Evolutionary conservation across 2,797 vertebrate species (phyloP).

Genomic region (Meda fulgida): DNA sequence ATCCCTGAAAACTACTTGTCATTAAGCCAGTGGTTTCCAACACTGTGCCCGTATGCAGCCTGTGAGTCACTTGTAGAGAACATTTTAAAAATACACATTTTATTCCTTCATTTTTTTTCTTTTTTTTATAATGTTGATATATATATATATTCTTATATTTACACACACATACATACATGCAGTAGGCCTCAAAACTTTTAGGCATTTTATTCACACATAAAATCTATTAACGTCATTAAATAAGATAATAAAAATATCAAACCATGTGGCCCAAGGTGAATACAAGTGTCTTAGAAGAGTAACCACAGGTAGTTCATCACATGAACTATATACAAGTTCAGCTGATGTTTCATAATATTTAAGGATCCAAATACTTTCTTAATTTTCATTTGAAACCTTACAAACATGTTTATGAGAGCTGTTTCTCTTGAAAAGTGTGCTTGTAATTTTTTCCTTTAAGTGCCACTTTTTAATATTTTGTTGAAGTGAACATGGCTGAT

Average conservation of each 20-base stretch:
- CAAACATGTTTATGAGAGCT: not conserved
- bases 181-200: too few species aligned
- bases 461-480: slow-evolving; percentile 1
- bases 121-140: not conserved
- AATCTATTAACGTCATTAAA: too few species aligned
- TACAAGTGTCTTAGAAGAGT: not conserved
- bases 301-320: not conserved
- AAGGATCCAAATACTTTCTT: not conserved
- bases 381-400: not conserved
- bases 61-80: not conserved
- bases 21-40: slow-evolving; percentile 7
- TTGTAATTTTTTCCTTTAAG: not conserved
- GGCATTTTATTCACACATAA: too few species aligned
- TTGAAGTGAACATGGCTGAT: not conserved
- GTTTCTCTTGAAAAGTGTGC: not conserved
- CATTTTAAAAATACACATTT: not conserved
- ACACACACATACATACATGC: too few species aligned
- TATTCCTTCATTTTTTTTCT: not conserved
- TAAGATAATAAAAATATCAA: not conserved
- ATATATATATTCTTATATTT: too few species aligned
- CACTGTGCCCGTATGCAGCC: not conserved
- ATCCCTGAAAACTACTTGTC: not conserved
- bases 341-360: not conserved
- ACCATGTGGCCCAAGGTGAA: not conserved
- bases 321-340: not conserved